Percentiles rank a stretch among this genome's conserved stretches.
Evolutionary conservation across 2,888 invertebrate genomes (phyloP).

Genomic region (Drosophila sordidula): DNA sequence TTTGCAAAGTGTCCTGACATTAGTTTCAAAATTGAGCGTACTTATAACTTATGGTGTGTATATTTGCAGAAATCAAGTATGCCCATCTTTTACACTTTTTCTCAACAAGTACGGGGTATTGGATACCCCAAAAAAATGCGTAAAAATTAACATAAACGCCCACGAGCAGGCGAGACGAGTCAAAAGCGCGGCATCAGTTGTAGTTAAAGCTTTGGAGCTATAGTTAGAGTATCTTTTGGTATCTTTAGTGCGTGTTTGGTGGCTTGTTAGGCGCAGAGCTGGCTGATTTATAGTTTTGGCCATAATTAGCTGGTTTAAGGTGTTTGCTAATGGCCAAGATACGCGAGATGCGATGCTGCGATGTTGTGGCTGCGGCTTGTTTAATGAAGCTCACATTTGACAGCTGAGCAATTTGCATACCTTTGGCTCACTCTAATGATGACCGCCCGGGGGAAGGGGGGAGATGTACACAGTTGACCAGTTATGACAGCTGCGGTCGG

Average conservation of each 20-base stretch:
- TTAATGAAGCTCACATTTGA: conserved; percentile 51
- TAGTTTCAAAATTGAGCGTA: no score
- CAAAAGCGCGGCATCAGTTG: no score
- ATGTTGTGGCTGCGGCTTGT: conserved; percentile 17
- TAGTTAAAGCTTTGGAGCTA: not conserved
- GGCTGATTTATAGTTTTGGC: conserved; percentile 54
- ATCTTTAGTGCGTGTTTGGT: conserved; percentile 18
- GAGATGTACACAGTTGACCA: conserved; percentile 11
- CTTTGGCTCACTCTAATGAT: not conserved
- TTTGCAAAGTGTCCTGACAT: no score
- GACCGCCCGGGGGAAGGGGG: not conserved
- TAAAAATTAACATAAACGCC: conserved; percentile 65
- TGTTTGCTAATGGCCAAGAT: conserved; percentile 62
- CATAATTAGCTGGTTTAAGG: conserved; percentile 62
- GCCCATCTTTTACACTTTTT: not conserved
- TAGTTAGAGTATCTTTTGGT: conserved; percentile 13
- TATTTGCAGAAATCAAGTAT: no score
- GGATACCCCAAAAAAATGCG: conserved; percentile 22
- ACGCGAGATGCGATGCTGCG: conserved; percentile 1
- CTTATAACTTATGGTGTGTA: no score
- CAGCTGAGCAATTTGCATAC: conserved; percentile 30
- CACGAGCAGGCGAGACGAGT: conserved; percentile 29
- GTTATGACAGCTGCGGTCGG: conserved; percentile 61
- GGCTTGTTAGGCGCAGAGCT: conserved; percentile 10
- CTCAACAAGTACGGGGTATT: not conserved